Evolutionary conservation across 1,140 invertebrate genomes (phyloP).

Genomic region (Phymastichus coffea): DNA sequence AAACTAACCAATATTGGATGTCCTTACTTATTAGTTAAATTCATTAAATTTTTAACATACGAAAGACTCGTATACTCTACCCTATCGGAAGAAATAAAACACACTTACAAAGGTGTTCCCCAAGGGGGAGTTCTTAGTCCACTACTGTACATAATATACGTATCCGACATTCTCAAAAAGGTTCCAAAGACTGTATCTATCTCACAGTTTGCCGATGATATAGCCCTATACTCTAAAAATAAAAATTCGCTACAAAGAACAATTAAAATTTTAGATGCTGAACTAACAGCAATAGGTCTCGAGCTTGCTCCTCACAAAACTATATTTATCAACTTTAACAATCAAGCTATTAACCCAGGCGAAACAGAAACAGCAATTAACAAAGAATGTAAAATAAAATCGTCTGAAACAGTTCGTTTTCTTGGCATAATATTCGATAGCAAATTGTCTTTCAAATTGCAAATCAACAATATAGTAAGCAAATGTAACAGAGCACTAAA

Average conservation of each 20-base stretch:
- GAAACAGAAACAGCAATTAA: no score
- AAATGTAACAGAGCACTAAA: slow-evolving; percentile 1
- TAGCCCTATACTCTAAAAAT: not conserved
- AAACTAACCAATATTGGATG: not conserved
- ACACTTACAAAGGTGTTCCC: not conserved
- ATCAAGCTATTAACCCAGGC: no score
- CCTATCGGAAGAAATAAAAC: not conserved
- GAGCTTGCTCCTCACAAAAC: no score
- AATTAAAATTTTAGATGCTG: no score
- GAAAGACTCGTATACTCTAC: not conserved
- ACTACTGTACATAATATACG: slow-evolving; percentile 2
- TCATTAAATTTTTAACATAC: not conserved
- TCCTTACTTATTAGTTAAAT: not conserved
- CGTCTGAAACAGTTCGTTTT: not conserved
- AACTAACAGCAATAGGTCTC: no score
- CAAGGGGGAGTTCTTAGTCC: not conserved
- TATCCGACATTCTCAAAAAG: not conserved
- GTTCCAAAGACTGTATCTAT: not conserved
- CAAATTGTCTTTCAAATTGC: no score
- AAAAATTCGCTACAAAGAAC: no score
- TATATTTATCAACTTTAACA: no score
- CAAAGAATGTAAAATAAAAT: no score
- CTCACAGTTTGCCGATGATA: slow-evolving; percentile 1
- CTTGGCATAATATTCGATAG: slow-evolving; percentile 11
- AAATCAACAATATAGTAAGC: not conserved